A percentile compares a stretch with the other conserved stretches of the same genome.
Evolutionary conservation across 2,797 vertebrate genomes (phyloP).

Genomic region (Pelobates cultripes): DNA sequence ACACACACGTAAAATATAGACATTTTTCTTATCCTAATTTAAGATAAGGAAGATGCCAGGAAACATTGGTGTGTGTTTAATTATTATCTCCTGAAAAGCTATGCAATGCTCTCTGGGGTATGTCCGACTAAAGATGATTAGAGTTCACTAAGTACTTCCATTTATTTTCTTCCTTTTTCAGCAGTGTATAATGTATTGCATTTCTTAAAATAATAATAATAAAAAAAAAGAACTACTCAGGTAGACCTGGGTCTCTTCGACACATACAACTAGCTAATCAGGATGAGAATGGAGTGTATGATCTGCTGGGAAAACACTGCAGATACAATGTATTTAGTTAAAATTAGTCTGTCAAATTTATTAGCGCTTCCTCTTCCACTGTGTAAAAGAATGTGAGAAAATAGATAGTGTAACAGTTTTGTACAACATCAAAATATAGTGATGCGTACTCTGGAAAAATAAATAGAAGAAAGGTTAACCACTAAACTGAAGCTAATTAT

Average conservation of each 20-base stretch:
- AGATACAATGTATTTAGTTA: constrained; percentile 46
- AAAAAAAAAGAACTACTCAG: too few species aligned
- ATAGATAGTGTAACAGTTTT: too few species aligned
- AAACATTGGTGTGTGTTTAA: constrained; percentile 60
- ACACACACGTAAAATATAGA: constrained; percentile 50
- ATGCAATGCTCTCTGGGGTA: constrained; percentile 40
- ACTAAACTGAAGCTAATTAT: too few species aligned
- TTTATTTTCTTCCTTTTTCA: constrained; percentile 58
- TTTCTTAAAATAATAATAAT: constrained; percentile 32
- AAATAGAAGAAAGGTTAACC: too few species aligned
- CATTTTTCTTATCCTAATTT: constrained; percentile 58
- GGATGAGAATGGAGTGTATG: too few species aligned
- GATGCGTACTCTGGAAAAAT: too few species aligned
- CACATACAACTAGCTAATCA: too few species aligned
- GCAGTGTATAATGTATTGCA: constrained; percentile 50
- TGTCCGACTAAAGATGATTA: constrained; percentile 58
- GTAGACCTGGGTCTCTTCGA: too few species aligned
- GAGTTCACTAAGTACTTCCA: constrained; percentile 57
- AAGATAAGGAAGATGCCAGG: constrained; percentile 52
- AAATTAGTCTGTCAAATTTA: constrained; percentile 40
- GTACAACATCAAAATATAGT: too few species aligned
- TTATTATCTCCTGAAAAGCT: constrained; percentile 61
- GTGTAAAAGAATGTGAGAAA: too few species aligned
- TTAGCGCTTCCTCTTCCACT: constrained; percentile 4
- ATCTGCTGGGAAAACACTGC: constrained; percentile 19